A percentile compares a stretch with the other conserved stretches of the same genome.
Evolutionary conservation across 2,797 vertebrate genomes (phyloP).

Genomic region (Lagodon rhomboides): DNA sequence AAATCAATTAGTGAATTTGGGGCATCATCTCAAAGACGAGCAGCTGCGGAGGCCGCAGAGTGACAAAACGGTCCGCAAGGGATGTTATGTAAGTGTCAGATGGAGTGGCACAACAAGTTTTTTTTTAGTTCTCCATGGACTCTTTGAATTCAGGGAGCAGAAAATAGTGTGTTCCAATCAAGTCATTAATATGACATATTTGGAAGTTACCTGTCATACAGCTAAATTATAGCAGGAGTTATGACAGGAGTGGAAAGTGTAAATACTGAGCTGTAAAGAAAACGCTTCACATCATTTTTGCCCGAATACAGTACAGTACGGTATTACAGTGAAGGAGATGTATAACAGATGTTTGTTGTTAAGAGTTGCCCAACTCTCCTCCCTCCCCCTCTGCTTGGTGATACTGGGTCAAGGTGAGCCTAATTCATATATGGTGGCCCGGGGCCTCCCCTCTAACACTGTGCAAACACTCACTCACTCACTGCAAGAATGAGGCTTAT

Average conservation of each 20-base stretch:
- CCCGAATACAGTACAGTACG: constrained; percentile 1
- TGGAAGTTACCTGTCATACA: constrained; percentile 8
- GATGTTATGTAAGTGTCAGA: constrained; percentile 48
- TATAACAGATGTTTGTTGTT: constrained; percentile 61
- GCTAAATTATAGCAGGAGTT: constrained; percentile 4
- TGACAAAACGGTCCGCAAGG: constrained; percentile 49
- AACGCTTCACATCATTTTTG: not conserved
- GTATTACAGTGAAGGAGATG: constrained; percentile 36
- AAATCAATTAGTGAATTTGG: constrained; percentile 70
- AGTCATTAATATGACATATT: constrained; percentile 29
- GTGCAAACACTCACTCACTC: constrained; percentile 34
- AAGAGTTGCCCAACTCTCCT: constrained; percentile 36
- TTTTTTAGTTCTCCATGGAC: constrained; percentile 45
- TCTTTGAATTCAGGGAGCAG: constrained; percentile 36
- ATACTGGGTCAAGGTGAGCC: constrained; percentile 53
- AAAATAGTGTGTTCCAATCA: constrained; percentile 23
- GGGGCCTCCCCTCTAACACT: constrained; percentile 19
- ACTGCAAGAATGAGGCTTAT: constrained; percentile 34
- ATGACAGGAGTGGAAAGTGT: constrained; percentile 30
- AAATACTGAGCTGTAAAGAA: constrained; percentile 24
- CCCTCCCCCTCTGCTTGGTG: constrained; percentile 26
- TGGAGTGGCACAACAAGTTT: constrained; percentile 13
- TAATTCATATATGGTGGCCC: constrained; percentile 34
- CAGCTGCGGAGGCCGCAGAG: constrained; percentile 53
- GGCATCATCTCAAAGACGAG: constrained; percentile 64